phyloP scores from a whole-genome alignment of 2,888 invertebrate species.

The Gibbula magus region DNA sequence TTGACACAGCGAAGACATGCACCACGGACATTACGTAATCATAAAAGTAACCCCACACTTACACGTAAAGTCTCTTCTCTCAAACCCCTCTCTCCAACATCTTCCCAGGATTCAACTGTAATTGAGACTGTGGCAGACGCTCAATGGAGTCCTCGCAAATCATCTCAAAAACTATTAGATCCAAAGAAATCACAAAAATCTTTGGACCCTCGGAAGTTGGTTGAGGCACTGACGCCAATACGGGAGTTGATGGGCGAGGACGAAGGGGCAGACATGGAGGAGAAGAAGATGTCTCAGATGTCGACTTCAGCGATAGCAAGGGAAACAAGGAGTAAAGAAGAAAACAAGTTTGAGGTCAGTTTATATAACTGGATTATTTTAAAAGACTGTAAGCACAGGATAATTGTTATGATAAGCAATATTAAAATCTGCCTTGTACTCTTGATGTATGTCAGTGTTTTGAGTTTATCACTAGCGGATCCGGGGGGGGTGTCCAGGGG shows the following conservation, averaged over 20 bases:
- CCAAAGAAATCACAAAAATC: constrained; percentile 40
- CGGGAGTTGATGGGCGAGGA: constrained; percentile 61
- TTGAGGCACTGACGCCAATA: constrained; percentile 64
- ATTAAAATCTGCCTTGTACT: too few species aligned
- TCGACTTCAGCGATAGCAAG: constrained; percentile 36
- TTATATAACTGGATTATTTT: too few species aligned
- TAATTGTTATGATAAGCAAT: too few species aligned
- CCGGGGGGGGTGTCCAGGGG: too few species aligned
- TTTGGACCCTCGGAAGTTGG: constrained; percentile 48
- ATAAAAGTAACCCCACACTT: background rate
- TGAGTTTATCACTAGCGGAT: too few species aligned
- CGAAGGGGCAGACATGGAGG: constrained; percentile 43
- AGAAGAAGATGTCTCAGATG: constrained; percentile 49
- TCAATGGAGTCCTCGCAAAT: constrained; percentile 41
- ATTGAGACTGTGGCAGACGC: constrained; percentile 50
- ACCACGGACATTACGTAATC: background rate
- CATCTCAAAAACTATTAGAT: constrained; percentile 36
- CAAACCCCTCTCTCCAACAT: constrained; percentile 30
- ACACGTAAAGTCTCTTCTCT: background rate
- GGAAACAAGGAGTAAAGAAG: background rate
- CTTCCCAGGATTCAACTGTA: constrained; percentile 36
- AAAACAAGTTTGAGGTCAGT: constrained; percentile 38
- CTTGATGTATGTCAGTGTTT: too few species aligned
- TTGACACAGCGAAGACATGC: background rate
- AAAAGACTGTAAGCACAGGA: too few species aligned